Percentiles rank a stretch among this genome's conserved stretches.
These are phyloP conservation scores for Drosophila dunni DNA, from an alignment of 1,140 invertebrate genomes.

Conservation along the genomic window DNA sequence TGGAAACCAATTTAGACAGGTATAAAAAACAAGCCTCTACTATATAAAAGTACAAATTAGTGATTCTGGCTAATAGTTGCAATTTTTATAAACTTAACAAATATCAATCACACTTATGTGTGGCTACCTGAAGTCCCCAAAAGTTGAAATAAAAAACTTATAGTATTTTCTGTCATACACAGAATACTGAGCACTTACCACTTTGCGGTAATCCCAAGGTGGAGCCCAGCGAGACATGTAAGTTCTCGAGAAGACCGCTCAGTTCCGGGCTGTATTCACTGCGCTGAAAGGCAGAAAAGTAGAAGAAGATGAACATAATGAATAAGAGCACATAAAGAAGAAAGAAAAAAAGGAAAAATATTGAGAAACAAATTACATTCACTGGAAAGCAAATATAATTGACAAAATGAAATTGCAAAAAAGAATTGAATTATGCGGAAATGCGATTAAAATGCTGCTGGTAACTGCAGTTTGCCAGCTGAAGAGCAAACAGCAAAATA, in stretches of 20 bases:
- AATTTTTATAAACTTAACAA: too few relatives aligned
- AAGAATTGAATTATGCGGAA: conserved; percentile 75
- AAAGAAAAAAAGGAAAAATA: conserved; percentile 16
- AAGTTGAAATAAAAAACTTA: too few relatives aligned
- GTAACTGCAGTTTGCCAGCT: conserved; percentile 11
- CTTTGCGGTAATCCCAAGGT: conserved; percentile 81
- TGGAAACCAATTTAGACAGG: too few relatives aligned
- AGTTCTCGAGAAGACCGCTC: conserved; percentile 77
- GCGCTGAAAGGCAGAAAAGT: conserved; percentile 51
- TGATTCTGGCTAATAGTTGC: too few relatives aligned
- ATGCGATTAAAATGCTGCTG: conserved; percentile 70
- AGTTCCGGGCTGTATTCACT: conserved; percentile 79
- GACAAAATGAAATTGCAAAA: conserved; percentile 74
- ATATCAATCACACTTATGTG: too few relatives aligned
- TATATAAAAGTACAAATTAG: too few relatives aligned
- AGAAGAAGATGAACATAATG: background rate
- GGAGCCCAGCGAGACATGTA: conserved; percentile 79
- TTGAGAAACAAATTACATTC: conserved; percentile 52
- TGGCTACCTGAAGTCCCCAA: too few relatives aligned
- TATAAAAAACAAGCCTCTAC: too few relatives aligned
- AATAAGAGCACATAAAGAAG: conserved; percentile 1
- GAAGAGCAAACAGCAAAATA: conserved; percentile 56
- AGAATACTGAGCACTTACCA: conserved; percentile 49
- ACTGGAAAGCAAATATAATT: conserved; percentile 60
- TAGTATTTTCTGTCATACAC: too few relatives aligned